These are phyloP conservation scores for Neosalanx taihuensis DNA, from an alignment of 2,797 vertebrate species.

Conservation along the genomic window DNA sequence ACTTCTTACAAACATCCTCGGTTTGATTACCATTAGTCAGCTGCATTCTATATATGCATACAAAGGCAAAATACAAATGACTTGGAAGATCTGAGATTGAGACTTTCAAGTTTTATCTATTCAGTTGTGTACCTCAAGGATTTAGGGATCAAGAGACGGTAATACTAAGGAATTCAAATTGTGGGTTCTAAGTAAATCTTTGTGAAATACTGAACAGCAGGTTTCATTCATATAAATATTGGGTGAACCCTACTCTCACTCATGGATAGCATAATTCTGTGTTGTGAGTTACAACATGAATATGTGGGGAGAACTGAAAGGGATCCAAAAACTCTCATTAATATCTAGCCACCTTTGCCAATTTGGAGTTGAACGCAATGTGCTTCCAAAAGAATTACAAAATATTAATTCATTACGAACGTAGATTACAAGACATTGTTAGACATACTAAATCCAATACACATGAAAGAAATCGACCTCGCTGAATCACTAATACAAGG, in stretches of 20 bases:
- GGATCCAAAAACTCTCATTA: not conserved
- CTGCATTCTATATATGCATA: not conserved
- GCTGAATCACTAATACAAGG: not conserved
- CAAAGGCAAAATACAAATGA: not conserved
- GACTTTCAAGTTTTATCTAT: not conserved
- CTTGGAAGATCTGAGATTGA: not conserved
- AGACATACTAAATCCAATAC: not conserved
- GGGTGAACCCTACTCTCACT: not conserved
- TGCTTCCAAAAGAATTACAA: not conserved
- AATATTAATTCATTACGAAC: not conserved
- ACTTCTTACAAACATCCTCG: not conserved
- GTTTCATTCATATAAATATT: not conserved
- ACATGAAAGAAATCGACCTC: not conserved
- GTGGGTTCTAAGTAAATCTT: not conserved
- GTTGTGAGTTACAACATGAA: constrained; percentile 1
- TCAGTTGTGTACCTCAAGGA: not conserved
- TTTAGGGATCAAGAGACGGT: not conserved
- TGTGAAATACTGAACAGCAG: not conserved
- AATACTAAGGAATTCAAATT: not conserved
- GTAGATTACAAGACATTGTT: not conserved
- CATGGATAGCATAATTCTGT: not conserved
- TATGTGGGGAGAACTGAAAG: not conserved
- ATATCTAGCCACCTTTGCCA: constrained; percentile 5
- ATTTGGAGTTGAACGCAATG: not conserved
- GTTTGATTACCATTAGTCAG: constrained; percentile 2